Evolutionary conservation across 1,140 invertebrate species (phyloP), one percentile per base, ranked within the genome.

Genomic region (Artemia franciscana): DNA sequence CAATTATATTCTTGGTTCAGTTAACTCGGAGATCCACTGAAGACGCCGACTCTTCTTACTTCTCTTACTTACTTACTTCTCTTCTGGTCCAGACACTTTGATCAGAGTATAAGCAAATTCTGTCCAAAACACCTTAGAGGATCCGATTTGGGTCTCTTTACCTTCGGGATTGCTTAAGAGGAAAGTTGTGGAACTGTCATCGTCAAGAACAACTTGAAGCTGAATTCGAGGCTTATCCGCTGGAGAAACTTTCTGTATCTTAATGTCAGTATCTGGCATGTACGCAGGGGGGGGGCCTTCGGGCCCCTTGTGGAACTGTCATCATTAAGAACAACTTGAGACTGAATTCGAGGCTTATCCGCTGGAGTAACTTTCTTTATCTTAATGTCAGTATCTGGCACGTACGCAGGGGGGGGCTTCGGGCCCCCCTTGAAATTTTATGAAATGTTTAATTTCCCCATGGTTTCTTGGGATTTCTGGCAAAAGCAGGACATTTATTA

Each of bases 361-460:
- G 92, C 93, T 0, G 95, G 91, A 59, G 93, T 98, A 68, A 99
- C 97, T 76, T 97, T 96, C 79, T 98, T 95, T 63, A 85, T 91
- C 21, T 51, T 51, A 15, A 51, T 51, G 12, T 51, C 39, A 15
- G 39, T 15, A 51, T 51, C n/a, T n/a, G n/a, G n/a, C n/a, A n/a
- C n/a, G n/a, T n/a, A n/a, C n/a, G n/a, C n/a, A n/a, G n/a, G n/a
- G n/a, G n/a, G n/a, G n/a, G n/a, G n/a, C n/a, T n/a, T n/a, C n/a
- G n/a, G n/a, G n/a, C n/a, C n/a, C n/a, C n/a, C 98, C 1, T 89
- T 92, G 21, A 89, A 89, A 57, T 85, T 82, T n/a, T n/a, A n/a
- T n/a, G n/a, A n/a, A n/a, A n/a, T n/a, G n/a, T n/a, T n/a, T n/a
- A n/a, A n/a, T n/a, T n/a, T n/a, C n/a, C n/a, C n/a, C n/a, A n/a